These are phyloP conservation scores for Pycnomerus fuliginosus DNA, from an alignment of 2,888 invertebrate genomes.

Conservation along the genomic window DNA sequence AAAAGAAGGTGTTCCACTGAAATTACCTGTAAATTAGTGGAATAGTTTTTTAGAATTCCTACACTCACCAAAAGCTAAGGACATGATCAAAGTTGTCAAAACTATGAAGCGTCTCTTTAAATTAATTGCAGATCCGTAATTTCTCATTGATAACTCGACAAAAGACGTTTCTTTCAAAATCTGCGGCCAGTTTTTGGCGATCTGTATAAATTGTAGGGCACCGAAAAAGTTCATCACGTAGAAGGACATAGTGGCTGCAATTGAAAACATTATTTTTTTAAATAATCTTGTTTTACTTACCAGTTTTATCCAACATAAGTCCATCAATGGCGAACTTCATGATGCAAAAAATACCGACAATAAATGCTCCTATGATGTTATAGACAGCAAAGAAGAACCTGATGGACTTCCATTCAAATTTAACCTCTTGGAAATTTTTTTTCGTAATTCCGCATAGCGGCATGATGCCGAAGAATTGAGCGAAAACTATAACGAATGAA, in stretches of 20 bases:
- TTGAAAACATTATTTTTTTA: too few species aligned
- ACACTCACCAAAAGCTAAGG: conserved; percentile 41
- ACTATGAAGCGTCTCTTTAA: conserved; percentile 39
- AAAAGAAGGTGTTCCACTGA: conserved; percentile 45
- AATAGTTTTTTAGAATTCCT: too few species aligned
- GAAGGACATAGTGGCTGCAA: conserved; percentile 43
- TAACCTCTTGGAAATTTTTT: conserved; percentile 30
- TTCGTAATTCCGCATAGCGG: conserved; percentile 35
- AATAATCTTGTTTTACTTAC: too few species aligned
- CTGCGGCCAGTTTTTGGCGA: conserved; percentile 36
- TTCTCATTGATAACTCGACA: conserved; percentile 44
- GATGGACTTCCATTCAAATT: conserved; percentile 39
- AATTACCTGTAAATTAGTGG: conserved; percentile 21
- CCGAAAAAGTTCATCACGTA: conserved; percentile 40
- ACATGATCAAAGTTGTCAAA: conserved; percentile 40
- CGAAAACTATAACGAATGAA: conserved; percentile 37
- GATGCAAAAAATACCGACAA: conserved; percentile 36
- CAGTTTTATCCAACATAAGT: conserved; percentile 39
- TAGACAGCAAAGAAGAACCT: conserved; percentile 34
- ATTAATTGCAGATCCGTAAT: conserved; percentile 36
- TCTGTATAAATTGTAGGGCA: conserved; percentile 36
- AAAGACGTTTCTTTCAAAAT: conserved; percentile 44
- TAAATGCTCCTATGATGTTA: conserved; percentile 35
- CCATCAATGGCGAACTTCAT: conserved; percentile 38
- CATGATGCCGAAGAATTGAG: conserved; percentile 44